Base-by-base conservation (phyloP, 2,888 invertebrate species). In the Aphidoletes aphidimyza region DNA sequence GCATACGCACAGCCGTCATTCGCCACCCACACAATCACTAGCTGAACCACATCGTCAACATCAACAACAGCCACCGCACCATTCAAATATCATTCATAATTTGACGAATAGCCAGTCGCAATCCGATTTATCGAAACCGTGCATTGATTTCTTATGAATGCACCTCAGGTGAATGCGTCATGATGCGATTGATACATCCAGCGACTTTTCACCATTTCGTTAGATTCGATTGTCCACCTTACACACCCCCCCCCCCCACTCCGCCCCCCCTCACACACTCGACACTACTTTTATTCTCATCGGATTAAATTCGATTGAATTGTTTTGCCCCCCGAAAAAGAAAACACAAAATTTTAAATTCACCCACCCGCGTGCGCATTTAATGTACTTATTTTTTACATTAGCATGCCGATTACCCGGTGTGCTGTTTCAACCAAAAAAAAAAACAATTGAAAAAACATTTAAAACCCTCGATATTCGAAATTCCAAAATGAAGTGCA, bases 131-230 rank as follows among this genome's bases (percentile, higher is more conserved):
- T 81, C 88, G 84, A 83, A 90, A 86, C 90, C 90, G 78, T 90
- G 90, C 86, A 90, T 90, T 87, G 90, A 90, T 86, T 90, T 89
- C 88, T 90, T 90, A 90, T 90, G 84, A 84, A 85, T 78, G 84
- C 59, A 59, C 45, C 69, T 69, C 22, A 36, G 81, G 37, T 81
- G 81, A 81, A 81, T 81, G 81, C 11, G 30, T 69, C 69, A 69
- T 69, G 34, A 69, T 69, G 69, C 69, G 69, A 69, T 69, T 69
- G 69, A 69, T 69, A 14, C 22, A 22, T 22, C 69, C 26, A 2
- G 30, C 11, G 69, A 69, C 14, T 69, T 69, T 69, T 69, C 69
- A 69, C 69, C 30, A 11, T 69, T 69, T 69, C 11, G 69, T 69
- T 69, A 69, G 69, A 30, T 69, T 69, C n/a, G 69, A 19, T 26